A percentile compares a stretch with the other conserved stretches of the same genome.
These are phyloP conservation scores for Mastomys coucha DNA, from an alignment of 2,113 vertebrate species.

Conservation along the genomic window DNA sequence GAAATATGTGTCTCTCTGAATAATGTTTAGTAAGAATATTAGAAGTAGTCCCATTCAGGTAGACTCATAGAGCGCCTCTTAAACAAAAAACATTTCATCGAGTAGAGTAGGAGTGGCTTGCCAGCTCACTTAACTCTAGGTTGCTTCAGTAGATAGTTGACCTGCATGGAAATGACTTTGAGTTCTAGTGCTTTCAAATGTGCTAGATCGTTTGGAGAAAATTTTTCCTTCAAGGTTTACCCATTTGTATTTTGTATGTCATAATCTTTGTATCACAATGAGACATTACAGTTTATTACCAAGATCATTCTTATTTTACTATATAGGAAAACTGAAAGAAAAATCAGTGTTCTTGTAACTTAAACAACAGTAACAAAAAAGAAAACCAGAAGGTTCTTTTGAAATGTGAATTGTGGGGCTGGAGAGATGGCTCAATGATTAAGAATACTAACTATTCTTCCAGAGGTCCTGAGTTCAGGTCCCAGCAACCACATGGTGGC, in stretches of 20 bases:
- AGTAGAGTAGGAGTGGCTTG: slow-evolving; percentile 3
- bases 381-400: slow-evolving; percentile 36
- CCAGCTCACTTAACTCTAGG: slow-evolving; percentile 9
- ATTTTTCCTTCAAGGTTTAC: neutral
- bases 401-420: neutral
- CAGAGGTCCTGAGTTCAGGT: too few species aligned
- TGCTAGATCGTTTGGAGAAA: slow-evolving; percentile 20
- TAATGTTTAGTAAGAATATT: neutral
- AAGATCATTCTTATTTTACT: slow-evolving; percentile 26
- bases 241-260: neutral
- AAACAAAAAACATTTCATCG: neutral
- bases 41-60: neutral
- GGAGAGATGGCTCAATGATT: too few species aligned
- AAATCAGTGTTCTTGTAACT: neutral
- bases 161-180: slow-evolving; percentile 13
- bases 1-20: neutral
- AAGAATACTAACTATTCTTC: too few species aligned
- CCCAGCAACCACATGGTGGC: too few species aligned
- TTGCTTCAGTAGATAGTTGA: neutral
- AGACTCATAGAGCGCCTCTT: neutral
- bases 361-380: neutral
- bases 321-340: neutral
- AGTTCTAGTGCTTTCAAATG: neutral
- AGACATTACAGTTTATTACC: neutral
- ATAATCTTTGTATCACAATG: neutral